phyloP scores from a whole-genome alignment of 2,797 vertebrate species.

The Alfaro cultratus region DNA sequence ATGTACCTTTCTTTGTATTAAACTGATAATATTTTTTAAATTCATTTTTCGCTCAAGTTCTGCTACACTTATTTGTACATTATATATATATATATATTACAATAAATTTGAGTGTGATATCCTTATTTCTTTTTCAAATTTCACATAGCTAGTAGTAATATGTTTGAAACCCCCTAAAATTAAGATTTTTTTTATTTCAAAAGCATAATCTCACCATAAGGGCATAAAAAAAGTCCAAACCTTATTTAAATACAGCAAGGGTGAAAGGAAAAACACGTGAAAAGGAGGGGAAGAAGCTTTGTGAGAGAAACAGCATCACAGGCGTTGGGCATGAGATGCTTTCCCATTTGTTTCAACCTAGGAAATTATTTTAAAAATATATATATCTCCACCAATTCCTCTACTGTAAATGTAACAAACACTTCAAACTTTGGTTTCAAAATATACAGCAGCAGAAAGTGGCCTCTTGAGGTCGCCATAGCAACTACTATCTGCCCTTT shows the following conservation, averaged over 20 bases:
- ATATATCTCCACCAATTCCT: neutral
- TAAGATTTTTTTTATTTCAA: too few relatives aligned
- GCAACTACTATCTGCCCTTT: neutral
- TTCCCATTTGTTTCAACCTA: neutral
- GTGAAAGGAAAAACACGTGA: neutral
- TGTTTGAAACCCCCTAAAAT: neutral
- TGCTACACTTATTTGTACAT: neutral
- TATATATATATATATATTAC: neutral
- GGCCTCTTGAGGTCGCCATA: neutral
- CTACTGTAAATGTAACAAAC: neutral
- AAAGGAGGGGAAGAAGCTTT: neutral
- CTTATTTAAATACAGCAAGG: neutral
- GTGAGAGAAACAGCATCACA: too few relatives aligned
- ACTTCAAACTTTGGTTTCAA: too few relatives aligned
- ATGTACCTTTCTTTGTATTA: neutral
- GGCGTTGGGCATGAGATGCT: too few relatives aligned
- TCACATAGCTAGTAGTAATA: neutral
- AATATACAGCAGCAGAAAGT: neutral
- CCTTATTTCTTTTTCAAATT: neutral
- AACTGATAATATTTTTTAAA: too few relatives aligned
- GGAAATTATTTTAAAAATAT: neutral
- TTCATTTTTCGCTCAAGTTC: neutral
- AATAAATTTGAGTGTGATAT: neutral
- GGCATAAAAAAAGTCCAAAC: neutral
- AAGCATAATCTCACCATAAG: neutral